Conservation (phyloP, 2,113 vertebrate species). For the Phalacrocorax aristotelis region DNA sequence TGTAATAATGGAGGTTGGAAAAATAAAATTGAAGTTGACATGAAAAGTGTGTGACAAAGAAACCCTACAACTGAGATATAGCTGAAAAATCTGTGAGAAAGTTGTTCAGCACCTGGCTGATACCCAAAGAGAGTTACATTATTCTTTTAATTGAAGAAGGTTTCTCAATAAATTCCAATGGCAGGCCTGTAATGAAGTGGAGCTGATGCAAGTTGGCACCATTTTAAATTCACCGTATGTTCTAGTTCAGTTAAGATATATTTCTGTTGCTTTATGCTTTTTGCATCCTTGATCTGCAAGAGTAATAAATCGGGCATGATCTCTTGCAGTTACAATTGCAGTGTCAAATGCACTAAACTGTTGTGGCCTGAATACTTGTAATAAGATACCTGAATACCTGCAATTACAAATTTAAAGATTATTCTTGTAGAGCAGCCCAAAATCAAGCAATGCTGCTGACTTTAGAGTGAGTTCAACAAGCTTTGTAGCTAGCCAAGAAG, state of each 20-base stretch:
- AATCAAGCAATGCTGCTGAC: not conserved
- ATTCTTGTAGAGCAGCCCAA: not conserved
- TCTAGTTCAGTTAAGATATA: not conserved
- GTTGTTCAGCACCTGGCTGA: not conserved
- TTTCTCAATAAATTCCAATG: not conserved
- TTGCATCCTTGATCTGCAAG: not conserved
- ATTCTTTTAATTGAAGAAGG: not conserved
- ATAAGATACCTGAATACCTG: not conserved
- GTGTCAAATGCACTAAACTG: no score
- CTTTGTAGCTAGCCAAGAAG: not conserved
- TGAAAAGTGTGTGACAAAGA: not conserved
- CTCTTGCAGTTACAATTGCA: not conserved
- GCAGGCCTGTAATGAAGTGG: not conserved
- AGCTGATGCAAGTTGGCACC: not conserved
- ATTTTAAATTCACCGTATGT: not conserved
- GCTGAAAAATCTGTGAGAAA: not conserved
- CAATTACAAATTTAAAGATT: not conserved
- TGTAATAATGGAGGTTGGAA: not conserved
- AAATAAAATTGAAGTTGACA: not conserved
- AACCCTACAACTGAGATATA: not conserved
- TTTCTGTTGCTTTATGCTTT: not conserved
- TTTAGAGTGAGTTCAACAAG: not conserved
- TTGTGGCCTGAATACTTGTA: not conserved
- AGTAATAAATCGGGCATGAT: not conserved
- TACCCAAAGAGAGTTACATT: not conserved